Evolutionary conservation across 2,797 vertebrate genomes (phyloP), one percentile per base, ranked within the genome.

Genomic region (Coranthus polyacanthus): DNA sequence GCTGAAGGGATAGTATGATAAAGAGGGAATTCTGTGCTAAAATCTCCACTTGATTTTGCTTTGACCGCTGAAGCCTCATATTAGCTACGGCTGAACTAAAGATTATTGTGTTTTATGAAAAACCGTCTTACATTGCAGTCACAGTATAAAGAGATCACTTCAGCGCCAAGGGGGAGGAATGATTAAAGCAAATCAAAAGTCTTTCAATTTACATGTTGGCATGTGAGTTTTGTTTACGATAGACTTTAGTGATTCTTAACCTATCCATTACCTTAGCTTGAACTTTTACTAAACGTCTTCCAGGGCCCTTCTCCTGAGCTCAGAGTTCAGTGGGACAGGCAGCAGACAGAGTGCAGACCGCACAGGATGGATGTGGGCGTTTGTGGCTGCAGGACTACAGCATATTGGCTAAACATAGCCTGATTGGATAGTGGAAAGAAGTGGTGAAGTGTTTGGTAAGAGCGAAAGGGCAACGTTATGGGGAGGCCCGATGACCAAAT

Each of bases 371-470:
- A 82, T 75, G 85, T 88, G 82, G 87, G 69, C 54, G 69, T 83
- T 89, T 89, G 79, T 82, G 85, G 87, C 83, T 71, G 67, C 68
- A 47, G 61, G 68, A 70, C 67, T 75, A 68, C 64, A 58, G 70
- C 34, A 36, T 73, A 70, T 37, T 46, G 62, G 66, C 83, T 89
- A 89, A 91, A 88, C 83, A 84, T 82, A 87, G 84, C 72, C 61
- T 85, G 89, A 85, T 53, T 86, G 82, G 78, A 80, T 76, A 69
- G 84, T 86, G 84, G 91, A 88, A 90, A 90, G 73, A 84, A 68
- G 75, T 70, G 80, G 68, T 74, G 62, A 82, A 75, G 71, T 75
- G 73, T 79, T 83, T 70, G 79, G 74, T 83, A 36, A 36, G 62
- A 66, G 57, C 15, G 64, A 61, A 84, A 61, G 59, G 24, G 64